These are phyloP conservation scores for Cranoglanis bouderius DNA, from an alignment of 2,113 vertebrate genomes.

Conservation along the genomic window DNA sequence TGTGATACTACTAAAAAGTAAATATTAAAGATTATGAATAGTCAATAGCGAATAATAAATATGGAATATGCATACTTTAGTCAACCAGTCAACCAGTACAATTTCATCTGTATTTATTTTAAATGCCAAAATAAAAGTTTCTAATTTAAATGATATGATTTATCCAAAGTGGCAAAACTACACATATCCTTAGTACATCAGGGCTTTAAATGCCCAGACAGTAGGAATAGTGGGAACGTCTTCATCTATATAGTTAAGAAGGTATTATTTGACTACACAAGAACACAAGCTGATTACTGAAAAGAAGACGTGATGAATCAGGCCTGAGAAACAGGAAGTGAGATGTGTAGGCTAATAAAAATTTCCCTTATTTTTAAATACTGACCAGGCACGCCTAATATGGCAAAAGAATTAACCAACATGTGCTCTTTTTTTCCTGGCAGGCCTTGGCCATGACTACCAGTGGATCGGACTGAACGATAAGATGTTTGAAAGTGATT, in stretches of 20 bases:
- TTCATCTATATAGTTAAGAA: not conserved
- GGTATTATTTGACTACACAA: not conserved
- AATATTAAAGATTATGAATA: not conserved
- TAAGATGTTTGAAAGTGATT: slow-evolving; percentile 98
- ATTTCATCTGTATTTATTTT: not conserved
- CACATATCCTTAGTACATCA: not conserved
- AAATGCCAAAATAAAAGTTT: not conserved
- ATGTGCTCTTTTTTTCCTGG: slow-evolving; percentile 54
- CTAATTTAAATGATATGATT: not conserved
- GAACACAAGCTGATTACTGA: not conserved
- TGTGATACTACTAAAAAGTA: not conserved
- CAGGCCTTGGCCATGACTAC: slow-evolving; percentile 95
- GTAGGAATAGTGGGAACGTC: not conserved
- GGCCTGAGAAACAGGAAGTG: slow-evolving; percentile 53
- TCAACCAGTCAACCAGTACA: not conserved
- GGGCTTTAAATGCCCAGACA: not conserved
- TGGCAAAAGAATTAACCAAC: slow-evolving; percentile 56
- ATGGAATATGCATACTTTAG: not conserved
- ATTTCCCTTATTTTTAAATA: slow-evolving; percentile 53
- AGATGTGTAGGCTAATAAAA: slow-evolving; percentile 57
- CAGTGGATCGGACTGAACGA: slow-evolving; percentile 99
- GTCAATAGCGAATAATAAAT: not conserved
- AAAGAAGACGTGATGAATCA: not conserved
- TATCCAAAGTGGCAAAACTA: not conserved
- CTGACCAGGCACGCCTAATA: slow-evolving; percentile 52